Evolutionary conservation across 2,888 invertebrate genomes (phyloP).

Genomic region (Ethmia dodecea): DNA sequence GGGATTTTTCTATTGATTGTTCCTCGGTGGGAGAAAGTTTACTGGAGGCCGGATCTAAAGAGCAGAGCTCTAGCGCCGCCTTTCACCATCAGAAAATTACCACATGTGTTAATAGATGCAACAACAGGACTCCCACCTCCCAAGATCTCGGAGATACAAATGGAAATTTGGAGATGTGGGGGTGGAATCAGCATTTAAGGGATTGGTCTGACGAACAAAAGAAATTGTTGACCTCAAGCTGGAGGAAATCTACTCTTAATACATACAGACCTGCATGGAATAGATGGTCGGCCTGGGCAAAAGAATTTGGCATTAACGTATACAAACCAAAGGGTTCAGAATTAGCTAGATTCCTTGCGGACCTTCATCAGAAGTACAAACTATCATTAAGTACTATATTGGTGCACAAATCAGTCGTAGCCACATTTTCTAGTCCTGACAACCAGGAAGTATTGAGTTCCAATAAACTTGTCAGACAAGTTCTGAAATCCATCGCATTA

Average conservation of each 20-base stretch:
- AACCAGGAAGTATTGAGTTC: background rate
- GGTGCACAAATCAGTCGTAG: constrained; percentile 7
- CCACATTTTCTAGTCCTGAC: constrained; percentile 1
- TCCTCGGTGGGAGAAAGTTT: constrained; percentile 8
- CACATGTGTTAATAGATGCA: constrained; percentile 10
- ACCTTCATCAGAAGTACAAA: constrained; percentile 8
- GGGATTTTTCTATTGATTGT: constrained; percentile 10
- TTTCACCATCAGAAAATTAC: constrained; percentile 10
- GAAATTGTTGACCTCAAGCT: constrained; percentile 15
- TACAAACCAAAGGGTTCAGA: constrained; percentile 6
- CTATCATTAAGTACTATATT: constrained; percentile 12
- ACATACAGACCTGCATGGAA: constrained; percentile 14
- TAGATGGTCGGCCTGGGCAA: constrained; percentile 14
- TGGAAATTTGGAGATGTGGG: constrained; percentile 21
- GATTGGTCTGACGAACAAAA: constrained; percentile 16
- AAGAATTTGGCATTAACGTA: background rate
- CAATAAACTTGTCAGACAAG: constrained; percentile 4
- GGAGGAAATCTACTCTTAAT: constrained; percentile 19
- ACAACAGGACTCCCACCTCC: constrained; percentile 13
- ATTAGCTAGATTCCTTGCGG: constrained; percentile 9
- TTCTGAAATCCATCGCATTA: constrained; percentile 7
- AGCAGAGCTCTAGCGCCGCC: constrained; percentile 13
- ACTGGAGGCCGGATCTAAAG: constrained; percentile 21
- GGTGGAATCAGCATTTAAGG: constrained; percentile 17
- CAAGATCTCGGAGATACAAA: constrained; percentile 8